Conservation (phyloP, 2,113 vertebrate genomes). For the Corydoras maculifer region DNA sequence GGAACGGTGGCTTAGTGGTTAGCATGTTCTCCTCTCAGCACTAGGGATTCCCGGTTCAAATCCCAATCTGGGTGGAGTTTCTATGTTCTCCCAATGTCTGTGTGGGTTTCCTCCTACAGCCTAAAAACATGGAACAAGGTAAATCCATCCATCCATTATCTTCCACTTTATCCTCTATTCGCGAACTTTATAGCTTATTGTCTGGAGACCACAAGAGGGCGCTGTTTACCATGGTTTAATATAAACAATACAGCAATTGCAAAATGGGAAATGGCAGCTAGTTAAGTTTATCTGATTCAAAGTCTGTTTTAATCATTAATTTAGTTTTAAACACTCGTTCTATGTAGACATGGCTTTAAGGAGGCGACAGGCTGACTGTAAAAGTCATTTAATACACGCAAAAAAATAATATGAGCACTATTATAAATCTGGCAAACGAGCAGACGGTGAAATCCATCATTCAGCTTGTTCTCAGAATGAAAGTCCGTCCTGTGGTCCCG, state of each 20-base stretch:
- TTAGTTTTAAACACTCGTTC: too few species aligned
- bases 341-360: too few species aligned
- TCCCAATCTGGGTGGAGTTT: too few species aligned
- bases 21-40: too few species aligned
- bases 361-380: not conserved
- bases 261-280: not conserved
- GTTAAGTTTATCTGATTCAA: not conserved
- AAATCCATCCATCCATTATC: too few species aligned
- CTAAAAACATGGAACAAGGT: too few species aligned
- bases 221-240: slow-evolving; percentile 4
- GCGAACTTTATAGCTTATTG: not conserved
- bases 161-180: too few species aligned
- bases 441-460: not conserved
- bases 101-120: too few species aligned
- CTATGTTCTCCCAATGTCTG: too few species aligned
- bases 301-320: not conserved
- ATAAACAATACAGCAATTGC: not conserved
- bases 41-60: too few species aligned
- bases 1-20: too few species aligned
- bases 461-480: not conserved
- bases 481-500: not conserved
- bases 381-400: not conserved
- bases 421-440: not conserved
- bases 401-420: not conserved
- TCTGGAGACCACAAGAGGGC: slow-evolving; percentile 9